Base-by-base conservation (phyloP, 2,888 invertebrate species). In the Cataglyphis altisquamis region DNA sequence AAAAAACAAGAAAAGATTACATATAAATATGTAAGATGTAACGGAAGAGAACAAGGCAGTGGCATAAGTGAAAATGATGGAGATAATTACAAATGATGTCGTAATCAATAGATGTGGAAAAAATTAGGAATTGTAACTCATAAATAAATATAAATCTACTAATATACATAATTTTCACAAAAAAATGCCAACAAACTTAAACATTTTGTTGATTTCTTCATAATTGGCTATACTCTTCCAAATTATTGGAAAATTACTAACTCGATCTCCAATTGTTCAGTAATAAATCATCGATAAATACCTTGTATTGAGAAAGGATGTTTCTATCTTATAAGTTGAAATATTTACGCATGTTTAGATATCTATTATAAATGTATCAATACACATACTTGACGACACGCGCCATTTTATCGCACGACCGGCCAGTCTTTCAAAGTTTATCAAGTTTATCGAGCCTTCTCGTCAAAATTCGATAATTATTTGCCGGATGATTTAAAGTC, bases 311-410 rank as follows among this genome's bases (percentile, higher is more conserved):
- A 48, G 48, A 48, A 15, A 18, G 48, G 1, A 1, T 48, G n/a
- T 48, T 48, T 62, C 18, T 29, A 18, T 21, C 9, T 21, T 36
- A 32, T 21, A 48, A 12, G 18, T 25, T 18, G 41, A 0, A 45
- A 8, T 21, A 45, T 48, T 48, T 45, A 45, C 8, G 15, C 32
- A 48, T 29, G 9, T 48, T 45, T 18, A n/a, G 0, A 15, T 10
- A 18, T 29, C 18, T 8, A 48, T 48, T n/a, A 48, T n/a, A 18
- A 48, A 21, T n/a, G 48, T 64, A 66, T 66, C 41, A 29, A 57
- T 18, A 48, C 9, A 77, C 10, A 41, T 57, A 57, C 8, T 66
- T 66, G 41, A 77, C 29, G 77, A 67, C 77, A 77, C 77, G 77
- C 41, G 77, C 29, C 57, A 4, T 9, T 77, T 77, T 67, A 77